Percentiles rank a stretch among this genome's conserved stretches.
These are phyloP conservation scores for Nesometra sesokonis DNA, from an alignment of 35 echinoderm and acorn worm species.

Conservation along the genomic window DNA sequence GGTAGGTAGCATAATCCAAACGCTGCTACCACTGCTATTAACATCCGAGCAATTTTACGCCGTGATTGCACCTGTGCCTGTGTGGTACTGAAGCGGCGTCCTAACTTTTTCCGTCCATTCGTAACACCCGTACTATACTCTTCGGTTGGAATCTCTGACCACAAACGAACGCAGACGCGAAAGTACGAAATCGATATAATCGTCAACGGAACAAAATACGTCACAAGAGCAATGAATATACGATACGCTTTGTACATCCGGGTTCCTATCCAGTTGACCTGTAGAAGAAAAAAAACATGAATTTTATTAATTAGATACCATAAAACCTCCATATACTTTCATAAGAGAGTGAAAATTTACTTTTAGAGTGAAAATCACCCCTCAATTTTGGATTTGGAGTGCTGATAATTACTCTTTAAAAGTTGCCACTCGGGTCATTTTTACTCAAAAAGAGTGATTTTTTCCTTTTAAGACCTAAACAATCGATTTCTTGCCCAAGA, in stretches of 20 bases:
- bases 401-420: no score
- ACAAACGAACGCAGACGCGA: constrained; percentile 53
- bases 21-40: constrained; percentile 76
- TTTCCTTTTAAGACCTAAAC: no score
- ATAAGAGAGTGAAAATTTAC: no score
- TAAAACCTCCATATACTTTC: no score
- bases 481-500: no score
- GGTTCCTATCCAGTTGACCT: constrained; percentile 39
- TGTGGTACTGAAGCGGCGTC: constrained; percentile 33
- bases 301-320: no score
- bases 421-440: no score
- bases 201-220: constrained; percentile 54
- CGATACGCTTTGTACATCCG: constrained; percentile 51
- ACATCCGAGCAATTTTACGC: constrained; percentile 79
- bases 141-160: constrained; percentile 86
- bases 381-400: constrained; percentile 5
- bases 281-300: constrained; percentile 5
- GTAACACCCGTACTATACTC: constrained; percentile 9
- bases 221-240: constrained; percentile 31
- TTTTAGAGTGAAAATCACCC: no score
- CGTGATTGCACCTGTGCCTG: constrained; percentile 58
- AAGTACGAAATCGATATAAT: constrained; percentile 54
- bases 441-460: no score
- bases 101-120: constrained; percentile 4
- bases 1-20: constrained; percentile 82